Percentiles rank a stretch among this genome's conserved stretches.
These are phyloP conservation scores for Odontesthes bonariensis DNA, from an alignment of 2,113 vertebrate genomes.

Conservation along the genomic window DNA sequence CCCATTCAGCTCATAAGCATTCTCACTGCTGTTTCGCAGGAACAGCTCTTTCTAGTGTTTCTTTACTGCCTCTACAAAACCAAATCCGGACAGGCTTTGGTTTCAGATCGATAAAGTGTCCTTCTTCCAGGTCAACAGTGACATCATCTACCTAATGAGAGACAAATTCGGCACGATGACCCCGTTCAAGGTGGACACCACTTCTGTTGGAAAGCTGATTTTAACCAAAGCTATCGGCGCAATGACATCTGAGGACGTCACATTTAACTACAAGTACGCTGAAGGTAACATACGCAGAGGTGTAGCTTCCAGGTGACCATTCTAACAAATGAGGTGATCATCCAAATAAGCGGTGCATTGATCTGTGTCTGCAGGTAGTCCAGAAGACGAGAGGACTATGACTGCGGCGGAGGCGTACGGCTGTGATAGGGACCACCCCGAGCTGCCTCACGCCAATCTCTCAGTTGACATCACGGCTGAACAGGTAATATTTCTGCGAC, in stretches of 20 bases:
- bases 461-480: constrained; percentile 65
- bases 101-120: neutral
- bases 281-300: neutral
- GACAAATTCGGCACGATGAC: constrained; percentile 78
- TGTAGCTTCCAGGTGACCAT: neutral
- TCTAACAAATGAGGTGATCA: neutral
- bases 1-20: too few relatives aligned
- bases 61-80: too few relatives aligned
- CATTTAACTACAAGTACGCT: constrained; percentile 35
- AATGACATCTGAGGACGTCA: constrained; percentile 78
- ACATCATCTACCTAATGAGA: constrained; percentile 81
- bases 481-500: constrained; percentile 14
- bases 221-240: constrained; percentile 85
- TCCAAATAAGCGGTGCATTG: too few relatives aligned
- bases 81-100: neutral
- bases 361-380: constrained; percentile 75
- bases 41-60: too few relatives aligned
- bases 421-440: constrained; percentile 53
- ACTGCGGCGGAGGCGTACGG: constrained; percentile 84
- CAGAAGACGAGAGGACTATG: constrained; percentile 78
- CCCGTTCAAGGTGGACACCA: constrained; percentile 76
- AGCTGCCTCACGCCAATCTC: constrained; percentile 56
- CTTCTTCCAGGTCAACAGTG: constrained; percentile 88
- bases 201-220: constrained; percentile 81
- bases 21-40: too few relatives aligned